Evolutionary conservation across 2,113 vertebrate species (phyloP), one percentile per base, ranked within the genome.

Genomic region (Ahaetulla prasina): DNA sequence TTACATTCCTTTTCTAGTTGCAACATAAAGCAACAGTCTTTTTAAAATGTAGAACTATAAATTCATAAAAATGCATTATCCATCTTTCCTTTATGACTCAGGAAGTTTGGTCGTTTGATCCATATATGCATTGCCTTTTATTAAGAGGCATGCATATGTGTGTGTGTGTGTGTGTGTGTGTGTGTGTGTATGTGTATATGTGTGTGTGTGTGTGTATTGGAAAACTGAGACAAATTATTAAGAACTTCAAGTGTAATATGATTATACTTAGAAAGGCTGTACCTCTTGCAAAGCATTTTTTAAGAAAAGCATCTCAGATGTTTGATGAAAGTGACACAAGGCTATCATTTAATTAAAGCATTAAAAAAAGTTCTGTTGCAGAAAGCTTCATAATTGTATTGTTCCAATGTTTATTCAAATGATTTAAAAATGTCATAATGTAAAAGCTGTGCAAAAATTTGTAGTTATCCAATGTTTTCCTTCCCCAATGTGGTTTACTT

Each of bases 11-110:
- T 7, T 94, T 30, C 23, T 50, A 90, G 50, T 14, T 87, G 22
- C 1, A 93, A 88, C 63, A 85, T 80, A 68, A 92, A 93, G 2
- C 35, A 93, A 94, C 20, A 47, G 39, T 35, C 43, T 95, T 80
- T 94, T 43, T 80, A 80, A 92, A 94, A 92, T 87, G 74, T 0
- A 39, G 35, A 93, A 47, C 20, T 1, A 20, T 88, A 88, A 93
- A 93, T 93, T 80, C 8, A 80, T 43, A 80, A 43, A 80, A 22
- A 43, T 92, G 60, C 52, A 39, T 11, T 85, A 9, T 0, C 0
- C 47, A 89, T 25, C 52, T 14, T 91, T 86, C 80, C 9, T 30
- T 22, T 16, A 85, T 53, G 92, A 16, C 54, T 30, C 18, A 92
- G 45, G 20, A 90, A 50, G 43, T 57, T 89, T 5, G 27, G 0